Base-by-base conservation (phyloP, 2,888 invertebrate genomes). In the Latrodectus hesperus region DNA sequence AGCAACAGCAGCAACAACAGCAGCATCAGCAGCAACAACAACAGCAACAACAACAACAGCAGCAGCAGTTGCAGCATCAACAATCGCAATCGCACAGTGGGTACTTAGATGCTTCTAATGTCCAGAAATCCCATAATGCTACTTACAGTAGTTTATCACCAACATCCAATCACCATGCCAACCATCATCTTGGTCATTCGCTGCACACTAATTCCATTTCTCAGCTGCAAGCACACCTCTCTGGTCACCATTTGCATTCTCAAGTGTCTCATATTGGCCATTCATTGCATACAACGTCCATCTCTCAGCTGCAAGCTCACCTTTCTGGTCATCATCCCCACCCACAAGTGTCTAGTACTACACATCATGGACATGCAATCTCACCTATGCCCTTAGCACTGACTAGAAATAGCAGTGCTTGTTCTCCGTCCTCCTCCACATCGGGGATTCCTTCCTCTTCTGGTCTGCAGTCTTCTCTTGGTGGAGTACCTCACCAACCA, bases 241-340 rank as follows among this genome's bases (percentile, higher is more conserved):
- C 88, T 84, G 88, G 88, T 84, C 88, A 88, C 84, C 88, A 74
- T 60, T 73, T 65, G 38, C 85, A 79, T 26, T 17, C 74, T 68
- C 67, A 75, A 74, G 83, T 75, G 55, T 73, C 79, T 49, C 85
- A 85, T 67, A 68, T 78, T 26, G 80, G 84, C 67, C 84, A 84
- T 17, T 84, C 88, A 9, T 84, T 84, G 70, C 82, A 26, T 65
- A 53, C 55, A 14, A 16, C 55, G 76, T 82, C 88, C 55, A 88
- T 88, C 65, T 88, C 88, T 67, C 88, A 88, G 75, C 80, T 88
- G n/a, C 88, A 88, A 76, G 88, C 80, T 52, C 88, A 88, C 67
- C 88, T 88, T n/a, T 88, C 88, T 84, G 88, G 88, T 84, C 88
- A 88, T 88, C 88, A 74, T 60, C 74, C 79, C 22, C 85, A 85